Base-by-base conservation (phyloP, 2,888 invertebrate species). In the Phragmatobia fuliginosa region DNA sequence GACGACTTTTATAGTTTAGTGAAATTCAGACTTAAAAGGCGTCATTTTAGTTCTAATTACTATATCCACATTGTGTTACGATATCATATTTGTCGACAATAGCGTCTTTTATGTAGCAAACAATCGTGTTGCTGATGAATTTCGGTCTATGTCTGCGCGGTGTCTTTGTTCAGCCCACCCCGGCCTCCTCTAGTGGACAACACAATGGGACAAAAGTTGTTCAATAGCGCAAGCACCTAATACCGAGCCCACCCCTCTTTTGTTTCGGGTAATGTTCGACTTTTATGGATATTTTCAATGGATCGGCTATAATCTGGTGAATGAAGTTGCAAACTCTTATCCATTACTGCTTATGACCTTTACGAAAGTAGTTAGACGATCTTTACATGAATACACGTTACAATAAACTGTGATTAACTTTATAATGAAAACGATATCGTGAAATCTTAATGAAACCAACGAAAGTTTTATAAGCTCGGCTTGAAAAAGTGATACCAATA, bases 241-340 rank as follows among this genome's bases (percentile, higher is more conserved):
- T 94, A 92, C 94, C 92, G 91, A 89, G 87, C 90, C 94, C 94
- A 92, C 89, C 94, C 90, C 91, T 87, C 93, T 92, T 90, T 95
- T 94, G 94, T 95, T 94, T 95, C 91, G 94, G 92, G 88, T 94
- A 94, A 94, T 94, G 94, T 94, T 94, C 94, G 92, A 95, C 94
- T 95, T 95, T 95, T 95, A 94, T 95, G 94, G 94, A 95, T 94
- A 94, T 94, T 95, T 94, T 94, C 94, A 94, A 94, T 94, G 92
- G 93, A 93, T 94, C 91, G 92, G 82, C 91, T 91, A 91, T 94
- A 94, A 94, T 94, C 94, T 92, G 88, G 87, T 86, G 91, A 91
- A 92, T 91, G 89, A 89, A 94, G 92, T 93, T 91, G 86, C 85
- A 87, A 93, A 93, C 89, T 91, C 87, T 88, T 84, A 86, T 85